phyloP scores from a whole-genome alignment of 1,140 invertebrate genomes.

The Drosophila suzukii region DNA sequence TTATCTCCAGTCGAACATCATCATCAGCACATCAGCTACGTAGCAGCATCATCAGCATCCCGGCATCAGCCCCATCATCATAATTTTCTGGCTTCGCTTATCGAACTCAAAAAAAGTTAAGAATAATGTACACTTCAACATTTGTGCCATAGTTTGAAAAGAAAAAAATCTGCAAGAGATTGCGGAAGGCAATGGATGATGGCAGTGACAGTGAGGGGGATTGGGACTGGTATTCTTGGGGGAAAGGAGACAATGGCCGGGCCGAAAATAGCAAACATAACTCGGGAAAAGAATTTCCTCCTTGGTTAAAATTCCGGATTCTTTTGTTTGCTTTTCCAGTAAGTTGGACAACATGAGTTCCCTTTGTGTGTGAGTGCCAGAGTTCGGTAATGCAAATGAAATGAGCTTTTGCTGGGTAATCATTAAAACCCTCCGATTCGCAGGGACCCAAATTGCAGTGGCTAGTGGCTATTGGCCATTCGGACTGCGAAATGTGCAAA shows the following conservation, averaged over 20 bases:
- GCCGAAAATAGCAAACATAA: constrained; percentile 52
- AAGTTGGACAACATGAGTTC: constrained; percentile 4
- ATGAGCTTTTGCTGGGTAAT: constrained; percentile 47
- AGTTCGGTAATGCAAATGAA: constrained; percentile 49
- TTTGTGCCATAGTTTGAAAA: constrained; percentile 66
- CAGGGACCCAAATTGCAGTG: constrained; percentile 50
- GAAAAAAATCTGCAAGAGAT: constrained; percentile 52
- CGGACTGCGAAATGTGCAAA: constrained; percentile 61
- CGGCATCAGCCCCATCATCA: constrained; percentile 53
- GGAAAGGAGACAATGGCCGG: constrained; percentile 11
- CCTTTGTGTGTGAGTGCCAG: neutral
- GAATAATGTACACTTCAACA: constrained; percentile 76
- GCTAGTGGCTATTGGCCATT: constrained; percentile 29
- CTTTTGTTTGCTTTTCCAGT: constrained; percentile 20
- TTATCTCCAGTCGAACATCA: constrained; percentile 60
- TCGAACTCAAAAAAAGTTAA: constrained; percentile 75
- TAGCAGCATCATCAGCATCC: constrained; percentile 50
- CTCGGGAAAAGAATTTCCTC: constrained; percentile 47
- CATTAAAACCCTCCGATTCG: constrained; percentile 36
- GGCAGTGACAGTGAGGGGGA: constrained; percentile 1
- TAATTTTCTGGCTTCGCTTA: constrained; percentile 70
- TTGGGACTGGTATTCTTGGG: neutral
- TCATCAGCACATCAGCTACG: constrained; percentile 48
- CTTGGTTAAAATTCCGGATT: constrained; percentile 4
- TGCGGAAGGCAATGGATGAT: constrained; percentile 44